phyloP scores from a whole-genome alignment of 2,888 invertebrate species.

The Masnerella sp. region DNA sequence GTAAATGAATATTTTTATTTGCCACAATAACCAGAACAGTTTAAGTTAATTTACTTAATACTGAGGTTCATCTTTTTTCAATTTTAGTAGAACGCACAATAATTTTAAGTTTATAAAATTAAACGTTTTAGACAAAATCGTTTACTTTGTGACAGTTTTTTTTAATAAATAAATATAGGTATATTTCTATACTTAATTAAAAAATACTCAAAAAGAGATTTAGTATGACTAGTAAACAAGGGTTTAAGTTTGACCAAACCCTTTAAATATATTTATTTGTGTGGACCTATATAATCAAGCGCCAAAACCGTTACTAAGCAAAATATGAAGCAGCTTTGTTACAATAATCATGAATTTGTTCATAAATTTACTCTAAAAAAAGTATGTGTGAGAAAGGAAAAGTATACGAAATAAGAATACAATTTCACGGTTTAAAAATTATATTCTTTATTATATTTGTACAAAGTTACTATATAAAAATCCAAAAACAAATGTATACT shows the following conservation, averaged over 20 bases:
- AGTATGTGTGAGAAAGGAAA: neutral
- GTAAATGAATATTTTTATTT: too few relatives aligned
- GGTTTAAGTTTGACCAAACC: too few relatives aligned
- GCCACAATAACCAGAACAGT: too few relatives aligned
- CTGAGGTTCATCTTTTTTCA: too few relatives aligned
- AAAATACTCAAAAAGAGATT: conserved; percentile 5
- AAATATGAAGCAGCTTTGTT: neutral
- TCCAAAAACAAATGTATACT: conserved; percentile 7
- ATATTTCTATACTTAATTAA: too few relatives aligned
- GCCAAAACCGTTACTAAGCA: neutral
- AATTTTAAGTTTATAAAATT: too few relatives aligned
- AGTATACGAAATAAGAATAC: neutral
- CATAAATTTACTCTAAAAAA: neutral
- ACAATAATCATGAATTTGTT: too few relatives aligned
- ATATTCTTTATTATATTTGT: conserved; percentile 32
- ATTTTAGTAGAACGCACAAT: too few relatives aligned
- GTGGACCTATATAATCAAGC: neutral
- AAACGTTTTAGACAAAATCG: too few relatives aligned
- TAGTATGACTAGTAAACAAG: neutral
- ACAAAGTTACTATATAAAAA: conserved; percentile 30
- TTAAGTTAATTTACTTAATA: too few relatives aligned
- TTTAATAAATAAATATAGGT: too few relatives aligned
- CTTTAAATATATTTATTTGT: neutral
- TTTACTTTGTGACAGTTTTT: too few relatives aligned
- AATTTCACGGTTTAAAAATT: conserved; percentile 10